These are phyloP conservation scores for Phoeniculus purpureus DNA, from an alignment of 2,797 vertebrate species.

Conservation along the genomic window DNA sequence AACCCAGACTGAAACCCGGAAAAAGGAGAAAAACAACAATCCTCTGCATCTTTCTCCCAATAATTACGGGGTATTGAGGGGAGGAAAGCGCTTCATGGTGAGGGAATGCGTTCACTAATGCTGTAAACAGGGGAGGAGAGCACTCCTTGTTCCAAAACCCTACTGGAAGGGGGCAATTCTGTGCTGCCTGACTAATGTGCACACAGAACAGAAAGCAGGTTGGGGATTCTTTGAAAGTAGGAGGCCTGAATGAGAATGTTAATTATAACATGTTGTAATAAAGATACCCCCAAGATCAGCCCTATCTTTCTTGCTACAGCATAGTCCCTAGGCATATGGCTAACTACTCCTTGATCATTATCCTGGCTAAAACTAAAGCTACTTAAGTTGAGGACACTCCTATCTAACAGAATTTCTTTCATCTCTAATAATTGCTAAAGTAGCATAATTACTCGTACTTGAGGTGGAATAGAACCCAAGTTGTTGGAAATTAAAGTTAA, in stretches of 20 bases:
- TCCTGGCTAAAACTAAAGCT: constrained; percentile 73
- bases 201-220: neutral
- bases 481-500: constrained; percentile 74
- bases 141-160: neutral
- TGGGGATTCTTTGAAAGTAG: constrained; percentile 5
- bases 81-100: too few relatives aligned
- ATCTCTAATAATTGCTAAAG: constrained; percentile 84
- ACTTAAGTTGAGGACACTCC: constrained; percentile 76
- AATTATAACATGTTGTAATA: constrained; percentile 49
- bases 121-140: neutral
- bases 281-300: constrained; percentile 70
- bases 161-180: neutral
- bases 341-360: constrained; percentile 78
- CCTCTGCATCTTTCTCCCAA: neutral
- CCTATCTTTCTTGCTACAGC: constrained; percentile 48
- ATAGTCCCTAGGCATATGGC: constrained; percentile 71
- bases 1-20: neutral
- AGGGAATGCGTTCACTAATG: neutral
- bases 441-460: constrained; percentile 80
- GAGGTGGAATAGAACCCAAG: constrained; percentile 69
- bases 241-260: constrained; percentile 52
- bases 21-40: neutral
- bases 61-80: accelerated
- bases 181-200: neutral
- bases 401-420: constrained; percentile 78